A percentile compares a stretch with the other conserved stretches of the same genome.
Conservation (phyloP, 2,797 vertebrate species). For the Hippopotamyrus pictus region DNA sequence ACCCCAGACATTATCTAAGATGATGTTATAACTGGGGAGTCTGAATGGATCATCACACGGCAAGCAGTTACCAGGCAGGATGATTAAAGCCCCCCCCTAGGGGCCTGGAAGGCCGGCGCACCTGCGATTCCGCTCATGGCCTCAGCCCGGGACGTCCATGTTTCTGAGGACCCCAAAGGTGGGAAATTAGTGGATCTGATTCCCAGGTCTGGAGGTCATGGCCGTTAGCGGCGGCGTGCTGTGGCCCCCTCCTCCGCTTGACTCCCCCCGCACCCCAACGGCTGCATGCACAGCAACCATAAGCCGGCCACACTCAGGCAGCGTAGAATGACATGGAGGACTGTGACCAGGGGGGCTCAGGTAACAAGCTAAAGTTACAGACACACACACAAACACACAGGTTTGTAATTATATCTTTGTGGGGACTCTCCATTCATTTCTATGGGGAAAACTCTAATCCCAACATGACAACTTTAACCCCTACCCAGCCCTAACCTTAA, state of each 20-base stretch:
- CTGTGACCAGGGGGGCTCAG: neutral
- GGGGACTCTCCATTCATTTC: neutral
- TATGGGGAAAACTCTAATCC: neutral
- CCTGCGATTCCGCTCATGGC: neutral
- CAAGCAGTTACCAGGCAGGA: neutral
- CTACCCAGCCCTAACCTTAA: neutral
- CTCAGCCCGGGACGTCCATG: neutral
- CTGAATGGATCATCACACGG: neutral
- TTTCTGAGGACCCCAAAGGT: neutral
- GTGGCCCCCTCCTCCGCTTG: neutral
- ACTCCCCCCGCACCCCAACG: neutral
- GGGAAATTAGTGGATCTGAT: neutral
- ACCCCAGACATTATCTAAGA: neutral
- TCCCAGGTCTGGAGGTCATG: neutral
- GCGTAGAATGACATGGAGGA: neutral
- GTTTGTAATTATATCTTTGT: neutral
- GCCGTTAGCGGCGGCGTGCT: neutral
- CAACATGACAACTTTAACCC: neutral
- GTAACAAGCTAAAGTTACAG: neutral
- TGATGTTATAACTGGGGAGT: neutral
- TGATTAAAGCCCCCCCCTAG: neutral
- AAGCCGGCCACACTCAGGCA: neutral
- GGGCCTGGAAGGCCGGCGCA: neutral
- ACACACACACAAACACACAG: neutral
- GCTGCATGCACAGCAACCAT: neutral